Evolutionary conservation across 2,113 vertebrate species (phyloP).

Genomic region (Cinclus cinclus): DNA sequence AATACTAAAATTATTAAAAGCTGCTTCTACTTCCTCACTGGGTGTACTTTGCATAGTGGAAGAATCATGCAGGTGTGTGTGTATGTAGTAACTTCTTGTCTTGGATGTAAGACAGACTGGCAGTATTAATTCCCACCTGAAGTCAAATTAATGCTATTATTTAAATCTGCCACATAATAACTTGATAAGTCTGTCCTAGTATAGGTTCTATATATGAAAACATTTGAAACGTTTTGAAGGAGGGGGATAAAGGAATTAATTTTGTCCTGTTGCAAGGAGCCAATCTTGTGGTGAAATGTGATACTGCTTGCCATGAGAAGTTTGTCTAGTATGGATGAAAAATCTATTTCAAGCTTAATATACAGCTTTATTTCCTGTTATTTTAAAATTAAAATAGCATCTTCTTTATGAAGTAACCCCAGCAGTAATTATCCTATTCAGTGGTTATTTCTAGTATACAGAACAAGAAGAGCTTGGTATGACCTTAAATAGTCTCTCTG

Average conservation of each 20-base stretch:
- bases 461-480: background rate
- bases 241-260: background rate
- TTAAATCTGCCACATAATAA: background rate
- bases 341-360: background rate
- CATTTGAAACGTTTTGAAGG: background rate
- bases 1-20: background rate
- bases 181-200: background rate
- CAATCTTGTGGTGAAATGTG: background rate
- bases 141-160: background rate
- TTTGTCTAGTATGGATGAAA: background rate
- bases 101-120: background rate
- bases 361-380: slow-evolving; percentile 18
- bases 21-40: background rate
- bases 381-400: background rate
- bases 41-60: background rate
- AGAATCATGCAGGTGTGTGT: fast-evolving
- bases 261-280: background rate
- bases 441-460: background rate
- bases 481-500: background rate
- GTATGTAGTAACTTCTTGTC: background rate
- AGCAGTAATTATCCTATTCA: slow-evolving; percentile 5
- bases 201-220: background rate
- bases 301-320: background rate
- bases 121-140: background rate
- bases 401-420: background rate